Conservation (phyloP, 1,140 invertebrate species). For the Melanaphis sacchari region DNA sequence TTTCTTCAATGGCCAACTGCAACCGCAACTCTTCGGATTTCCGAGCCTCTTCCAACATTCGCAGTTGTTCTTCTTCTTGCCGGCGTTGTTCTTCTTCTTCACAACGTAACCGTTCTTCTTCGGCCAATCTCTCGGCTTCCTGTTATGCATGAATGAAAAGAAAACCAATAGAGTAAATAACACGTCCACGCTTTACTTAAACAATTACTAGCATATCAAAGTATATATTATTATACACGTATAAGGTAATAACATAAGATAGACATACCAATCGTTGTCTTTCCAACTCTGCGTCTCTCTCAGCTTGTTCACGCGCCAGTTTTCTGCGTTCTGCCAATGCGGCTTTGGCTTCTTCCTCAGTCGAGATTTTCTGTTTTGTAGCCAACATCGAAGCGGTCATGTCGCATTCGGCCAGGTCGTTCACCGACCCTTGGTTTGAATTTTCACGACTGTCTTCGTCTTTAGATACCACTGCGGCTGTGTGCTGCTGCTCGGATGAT, state of each 20-base stretch:
- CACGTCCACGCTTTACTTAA: neutral
- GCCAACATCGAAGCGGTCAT: conserved; percentile 61
- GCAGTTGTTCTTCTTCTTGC: conserved; percentile 77
- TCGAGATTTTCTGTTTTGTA: conserved; percentile 70
- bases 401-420: conserved; percentile 61
- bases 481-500: neutral
- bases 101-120: conserved; percentile 76
- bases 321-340: conserved; percentile 84
- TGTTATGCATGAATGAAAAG: conserved; percentile 60
- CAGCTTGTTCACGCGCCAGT: conserved; percentile 83
- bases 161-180: neutral
- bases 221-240: neutral
- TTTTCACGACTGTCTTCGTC: conserved; percentile 31
- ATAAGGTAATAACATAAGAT: neutral
- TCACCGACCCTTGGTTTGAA: conserved; percentile 55
- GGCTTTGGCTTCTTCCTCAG: conserved; percentile 89
- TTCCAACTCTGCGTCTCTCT: conserved; percentile 83
- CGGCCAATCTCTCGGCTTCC: conserved; percentile 76
- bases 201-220: neutral
- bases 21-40: conserved; percentile 78
- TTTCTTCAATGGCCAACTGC: conserved; percentile 75
- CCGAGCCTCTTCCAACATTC: conserved; percentile 75
- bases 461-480: neutral
- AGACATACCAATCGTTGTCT: conserved; percentile 71
- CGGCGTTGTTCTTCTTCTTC: conserved; percentile 83